phyloP scores from a whole-genome alignment of 1,140 invertebrate genomes.

The Meloidogyne exigua region DNA sequence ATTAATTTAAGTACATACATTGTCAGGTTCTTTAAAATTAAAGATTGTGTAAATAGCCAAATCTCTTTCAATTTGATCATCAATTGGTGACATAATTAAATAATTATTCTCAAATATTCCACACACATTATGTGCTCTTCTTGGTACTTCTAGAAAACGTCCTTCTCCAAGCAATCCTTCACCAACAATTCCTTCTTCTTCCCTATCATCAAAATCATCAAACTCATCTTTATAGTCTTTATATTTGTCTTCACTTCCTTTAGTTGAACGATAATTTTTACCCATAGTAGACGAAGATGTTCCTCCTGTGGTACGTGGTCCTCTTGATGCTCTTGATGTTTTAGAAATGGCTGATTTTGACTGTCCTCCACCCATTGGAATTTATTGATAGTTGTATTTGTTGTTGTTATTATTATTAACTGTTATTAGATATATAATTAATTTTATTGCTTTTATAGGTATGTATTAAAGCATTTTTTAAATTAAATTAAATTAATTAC shows the following conservation, averaged over 20 bases:
- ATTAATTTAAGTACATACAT: neutral
- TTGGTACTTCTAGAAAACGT: neutral
- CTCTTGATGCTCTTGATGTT: neutral
- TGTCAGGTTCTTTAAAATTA: neutral
- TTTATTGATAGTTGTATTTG: neutral
- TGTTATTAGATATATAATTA: too few species aligned
- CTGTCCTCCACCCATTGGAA: neutral
- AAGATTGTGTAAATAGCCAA: constrained; percentile 8
- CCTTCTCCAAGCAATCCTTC: neutral
- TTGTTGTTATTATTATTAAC: neutral
- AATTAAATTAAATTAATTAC: too few species aligned
- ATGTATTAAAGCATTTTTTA: too few species aligned
- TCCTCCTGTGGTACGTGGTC: neutral
- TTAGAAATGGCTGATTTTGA: neutral
- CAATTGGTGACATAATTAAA: neutral
- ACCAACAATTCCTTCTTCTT: neutral
- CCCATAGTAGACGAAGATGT: neutral
- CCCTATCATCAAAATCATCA: neutral
- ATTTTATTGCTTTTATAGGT: too few species aligned
- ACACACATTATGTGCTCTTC: constrained; percentile 7
- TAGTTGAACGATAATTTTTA: neutral
- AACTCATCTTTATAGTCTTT: neutral
- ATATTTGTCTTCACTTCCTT: neutral
- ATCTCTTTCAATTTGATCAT: constrained; percentile 9
- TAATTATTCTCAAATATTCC: neutral